Evolutionary conservation across 2,797 vertebrate genomes (phyloP), one percentile per base, ranked within the genome.

Genomic region (Hemibagrus guttatus): DNA sequence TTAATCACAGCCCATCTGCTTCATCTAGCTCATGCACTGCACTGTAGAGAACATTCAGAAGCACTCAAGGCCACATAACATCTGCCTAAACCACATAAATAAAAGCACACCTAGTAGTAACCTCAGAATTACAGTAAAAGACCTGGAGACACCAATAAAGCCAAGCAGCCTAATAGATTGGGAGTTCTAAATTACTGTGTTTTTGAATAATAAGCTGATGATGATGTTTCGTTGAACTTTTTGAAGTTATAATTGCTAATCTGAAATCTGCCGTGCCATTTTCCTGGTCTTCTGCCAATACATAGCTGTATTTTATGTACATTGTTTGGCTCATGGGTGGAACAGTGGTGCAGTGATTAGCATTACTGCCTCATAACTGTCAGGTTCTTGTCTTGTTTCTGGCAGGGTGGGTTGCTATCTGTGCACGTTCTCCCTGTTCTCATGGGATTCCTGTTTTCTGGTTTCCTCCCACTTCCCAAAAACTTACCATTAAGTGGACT

Each of bases 1-100:
- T 82, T 87, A 79, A 87, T 87, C 64, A 80, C 56, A 87, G 58
- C 35, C 35, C 13, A 64, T 66, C 42, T 81, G 42, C 80, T 81
- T 64, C 35, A 28, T 42, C 52, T 49, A 66, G 42, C 42, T 61
- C 11, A 2, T 49, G 21, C 17, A 31, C 61, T 66, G 61, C 42
- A 66, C 46, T 66, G 12, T n/a, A 52, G 80, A 63, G 23, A 63
- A 28, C 35, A 64, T 64, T 39, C 12, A 61, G 58, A 59, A 42
- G 11, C 6, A 12, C 21, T 26, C 26, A 16, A 64, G 31, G 42
- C 21, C 7, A n/a, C 17, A 66, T 52, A 52, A 49, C 61, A 63
- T 52, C n/a, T 66, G 42, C 42, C 17, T 52, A 31, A 52, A 66
- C 42, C 42, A 81, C 6, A 52, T 52, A 21, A 31, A 28, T 66